Percentiles rank a stretch among this genome's conserved stretches.
Evolutionary conservation across 2,113 vertebrate species (phyloP).

Genomic region (Megalops atlanticus): DNA sequence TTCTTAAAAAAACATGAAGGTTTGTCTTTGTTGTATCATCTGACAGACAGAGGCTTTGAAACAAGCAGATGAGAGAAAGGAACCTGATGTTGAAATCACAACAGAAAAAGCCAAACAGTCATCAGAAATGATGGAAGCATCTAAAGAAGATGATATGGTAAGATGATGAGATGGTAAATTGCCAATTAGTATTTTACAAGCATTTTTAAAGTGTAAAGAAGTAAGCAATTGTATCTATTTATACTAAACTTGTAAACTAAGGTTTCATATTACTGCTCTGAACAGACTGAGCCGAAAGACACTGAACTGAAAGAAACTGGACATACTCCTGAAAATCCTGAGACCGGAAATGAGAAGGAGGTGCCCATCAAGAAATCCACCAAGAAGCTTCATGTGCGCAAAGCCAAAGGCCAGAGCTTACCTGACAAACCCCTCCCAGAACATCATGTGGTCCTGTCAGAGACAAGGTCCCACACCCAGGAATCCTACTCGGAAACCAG

Average conservation of each 20-base stretch:
- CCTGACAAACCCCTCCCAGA: slow-evolving; percentile 31
- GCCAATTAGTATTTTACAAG: too few species aligned
- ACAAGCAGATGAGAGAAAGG: slow-evolving; percentile 9
- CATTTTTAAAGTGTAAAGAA: not conserved
- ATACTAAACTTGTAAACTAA: not conserved
- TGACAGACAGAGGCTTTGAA: slow-evolving; percentile 42
- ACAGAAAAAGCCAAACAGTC: slow-evolving; percentile 11
- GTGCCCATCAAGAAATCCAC: slow-evolving; percentile 41
- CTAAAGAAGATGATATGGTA: too few species aligned
- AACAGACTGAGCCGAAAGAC: slow-evolving; percentile 63
- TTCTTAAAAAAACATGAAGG: not conserved
- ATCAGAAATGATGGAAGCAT: slow-evolving; percentile 43
- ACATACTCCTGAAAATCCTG: slow-evolving; percentile 65
- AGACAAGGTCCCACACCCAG: slow-evolving; percentile 43
- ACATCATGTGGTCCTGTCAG: slow-evolving; percentile 28
- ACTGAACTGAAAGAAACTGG: slow-evolving; percentile 70
- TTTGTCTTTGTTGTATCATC: slow-evolving; percentile 1
- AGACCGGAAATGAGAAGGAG: slow-evolving; percentile 55
- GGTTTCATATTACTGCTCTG: not conserved
- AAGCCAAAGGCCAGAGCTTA: slow-evolving; percentile 39
- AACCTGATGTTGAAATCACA: not conserved
- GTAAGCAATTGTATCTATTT: not conserved
- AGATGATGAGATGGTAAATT: slow-evolving; percentile 58
- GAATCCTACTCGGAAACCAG: slow-evolving; percentile 37
- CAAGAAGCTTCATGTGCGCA: slow-evolving; percentile 47